phyloP scores from a whole-genome alignment of 2,113 vertebrate species.

The Elephas maximus region DNA sequence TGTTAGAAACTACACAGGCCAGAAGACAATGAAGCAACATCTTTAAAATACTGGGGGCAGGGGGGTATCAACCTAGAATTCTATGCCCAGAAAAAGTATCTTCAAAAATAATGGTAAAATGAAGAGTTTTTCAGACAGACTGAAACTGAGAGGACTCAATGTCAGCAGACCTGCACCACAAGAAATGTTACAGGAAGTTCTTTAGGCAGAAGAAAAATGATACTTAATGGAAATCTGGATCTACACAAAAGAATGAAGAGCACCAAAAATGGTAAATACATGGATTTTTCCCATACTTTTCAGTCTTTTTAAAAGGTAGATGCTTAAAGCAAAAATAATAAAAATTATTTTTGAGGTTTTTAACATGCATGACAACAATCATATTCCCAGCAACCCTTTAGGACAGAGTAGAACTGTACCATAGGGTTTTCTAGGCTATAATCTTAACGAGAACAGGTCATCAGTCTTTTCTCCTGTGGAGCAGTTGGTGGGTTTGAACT shows the following conservation, averaged over 20 bases:
- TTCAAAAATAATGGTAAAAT: background rate
- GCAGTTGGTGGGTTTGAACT: no score
- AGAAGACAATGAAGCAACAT: background rate
- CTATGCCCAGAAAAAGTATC: fast-evolving
- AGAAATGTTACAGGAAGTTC: no score
- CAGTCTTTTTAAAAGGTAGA: background rate
- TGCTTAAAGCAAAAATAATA: background rate
- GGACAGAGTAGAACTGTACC: no score
- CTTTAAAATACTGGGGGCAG: background rate
- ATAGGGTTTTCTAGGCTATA: no score
- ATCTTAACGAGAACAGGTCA: no score
- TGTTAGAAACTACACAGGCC: background rate
- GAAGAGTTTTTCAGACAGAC: background rate
- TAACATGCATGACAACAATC: no score
- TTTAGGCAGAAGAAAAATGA: no score
- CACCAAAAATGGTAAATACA: background rate
- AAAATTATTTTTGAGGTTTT: background rate
- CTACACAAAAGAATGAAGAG: no score
- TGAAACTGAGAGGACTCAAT: background rate
- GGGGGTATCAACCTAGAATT: no score
- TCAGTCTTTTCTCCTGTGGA: no score
- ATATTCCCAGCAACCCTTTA: no score
- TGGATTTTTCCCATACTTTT: background rate
- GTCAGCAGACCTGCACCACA: background rate
- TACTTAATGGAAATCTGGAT: no score